phyloP scores from a whole-genome alignment of 2,113 vertebrate species.

The Cynocephalus volans region DNA sequence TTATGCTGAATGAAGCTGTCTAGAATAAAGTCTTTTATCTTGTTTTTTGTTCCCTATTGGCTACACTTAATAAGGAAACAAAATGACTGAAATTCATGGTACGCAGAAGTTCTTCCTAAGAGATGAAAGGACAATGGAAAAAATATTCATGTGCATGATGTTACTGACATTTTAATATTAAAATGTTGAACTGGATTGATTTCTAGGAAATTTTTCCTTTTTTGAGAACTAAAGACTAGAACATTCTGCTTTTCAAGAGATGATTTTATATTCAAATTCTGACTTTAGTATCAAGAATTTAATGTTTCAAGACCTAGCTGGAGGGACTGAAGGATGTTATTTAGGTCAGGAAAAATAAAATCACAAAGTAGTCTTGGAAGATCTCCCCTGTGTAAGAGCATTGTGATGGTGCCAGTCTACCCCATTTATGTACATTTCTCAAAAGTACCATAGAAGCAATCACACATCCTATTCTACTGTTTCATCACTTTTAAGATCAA shows the following conservation, averaged over 20 bases:
- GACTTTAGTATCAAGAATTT: conserved; percentile 42
- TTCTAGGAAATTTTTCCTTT: conserved; percentile 51
- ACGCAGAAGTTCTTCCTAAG: conserved; percentile 35
- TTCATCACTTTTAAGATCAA: conserved; percentile 29
- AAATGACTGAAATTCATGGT: conserved; percentile 56
- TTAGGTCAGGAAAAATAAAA: conserved; percentile 54
- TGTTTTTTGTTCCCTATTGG: conserved; percentile 76
- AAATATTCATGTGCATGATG: not conserved
- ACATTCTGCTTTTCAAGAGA: conserved; percentile 21
- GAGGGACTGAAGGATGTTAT: not conserved
- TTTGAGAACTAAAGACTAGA: conserved; percentile 60
- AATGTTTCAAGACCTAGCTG: conserved; percentile 27
- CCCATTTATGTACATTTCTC: not conserved
- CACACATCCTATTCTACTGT: not conserved
- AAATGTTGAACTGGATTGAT: conserved; percentile 40
- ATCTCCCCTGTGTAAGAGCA: not conserved
- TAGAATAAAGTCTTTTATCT: conserved; percentile 77
- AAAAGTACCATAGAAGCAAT: conserved; percentile 43
- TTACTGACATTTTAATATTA: conserved; percentile 56
- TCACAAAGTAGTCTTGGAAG: conserved; percentile 47
- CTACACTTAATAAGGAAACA: conserved; percentile 15
- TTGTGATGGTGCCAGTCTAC: not conserved
- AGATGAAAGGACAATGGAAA: conserved; percentile 38
- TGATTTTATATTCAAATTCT: conserved; percentile 66
- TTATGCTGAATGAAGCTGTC: conserved; percentile 84